Conservation (phyloP, 2,113 vertebrate species). For the Aspiorhynchus laticeps region DNA sequence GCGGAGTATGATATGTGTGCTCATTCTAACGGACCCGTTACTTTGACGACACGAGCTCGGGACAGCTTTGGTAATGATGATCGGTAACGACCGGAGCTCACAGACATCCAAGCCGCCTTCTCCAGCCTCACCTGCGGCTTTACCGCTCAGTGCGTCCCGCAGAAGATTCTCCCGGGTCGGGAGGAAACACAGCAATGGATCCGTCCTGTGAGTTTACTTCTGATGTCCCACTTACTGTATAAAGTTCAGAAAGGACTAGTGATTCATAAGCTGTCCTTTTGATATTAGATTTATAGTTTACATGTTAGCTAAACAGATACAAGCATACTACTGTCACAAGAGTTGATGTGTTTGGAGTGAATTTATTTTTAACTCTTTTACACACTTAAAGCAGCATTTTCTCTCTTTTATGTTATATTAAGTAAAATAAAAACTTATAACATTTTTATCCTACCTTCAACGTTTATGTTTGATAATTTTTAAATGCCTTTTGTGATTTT, state of each 20-base stretch:
- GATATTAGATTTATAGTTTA: too few species aligned
- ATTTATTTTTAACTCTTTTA: neutral
- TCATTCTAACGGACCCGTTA: neutral
- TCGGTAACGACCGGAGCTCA: conserved; percentile 61
- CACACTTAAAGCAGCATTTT: neutral
- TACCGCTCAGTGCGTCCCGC: conserved; percentile 66
- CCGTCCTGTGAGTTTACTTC: conserved; percentile 71
- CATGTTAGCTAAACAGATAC: neutral
- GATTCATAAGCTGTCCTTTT: neutral
- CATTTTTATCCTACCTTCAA: neutral
- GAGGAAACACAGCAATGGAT: conserved; percentile 75
- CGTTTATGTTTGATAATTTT: neutral
- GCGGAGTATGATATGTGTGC: neutral
- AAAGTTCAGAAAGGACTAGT: neutral
- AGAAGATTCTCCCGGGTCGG: conserved; percentile 68
- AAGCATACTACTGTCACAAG: neutral
- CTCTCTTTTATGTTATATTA: neutral
- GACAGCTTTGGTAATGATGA: conserved; percentile 40
- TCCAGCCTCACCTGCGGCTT: conserved; percentile 55
- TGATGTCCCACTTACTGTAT: neutral
- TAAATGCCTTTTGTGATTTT: neutral
- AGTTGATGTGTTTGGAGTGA: neutral
- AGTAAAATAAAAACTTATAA: neutral
- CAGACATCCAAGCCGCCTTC: conserved; percentile 60
- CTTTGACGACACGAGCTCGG: neutral